Evolutionary conservation across 2,113 vertebrate genomes (phyloP).

Genomic region (Cettia cetti): DNA sequence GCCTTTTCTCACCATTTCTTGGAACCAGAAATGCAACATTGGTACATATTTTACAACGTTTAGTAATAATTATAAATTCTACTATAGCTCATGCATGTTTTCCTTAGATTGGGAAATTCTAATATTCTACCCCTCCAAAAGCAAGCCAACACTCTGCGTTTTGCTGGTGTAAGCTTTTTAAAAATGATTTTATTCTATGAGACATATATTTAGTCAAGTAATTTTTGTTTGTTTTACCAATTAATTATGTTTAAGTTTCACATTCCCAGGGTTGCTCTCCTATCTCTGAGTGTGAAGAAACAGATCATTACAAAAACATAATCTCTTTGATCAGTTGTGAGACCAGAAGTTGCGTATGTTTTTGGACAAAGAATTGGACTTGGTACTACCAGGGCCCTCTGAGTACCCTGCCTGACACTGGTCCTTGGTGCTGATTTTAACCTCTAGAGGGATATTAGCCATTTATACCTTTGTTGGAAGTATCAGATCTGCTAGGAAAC

Average conservation of each 20-base stretch:
- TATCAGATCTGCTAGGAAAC: background rate
- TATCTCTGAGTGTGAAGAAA: background rate
- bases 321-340: background rate
- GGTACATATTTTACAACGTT: background rate
- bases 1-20: background rate
- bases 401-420: background rate
- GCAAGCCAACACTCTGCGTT: background rate
- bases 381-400: background rate
- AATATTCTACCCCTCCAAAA: background rate
- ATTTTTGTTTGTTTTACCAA: background rate
- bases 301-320: background rate
- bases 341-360: rapidly evolving
- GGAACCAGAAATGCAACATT: background rate
- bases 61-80: background rate
- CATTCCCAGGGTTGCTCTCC: background rate
- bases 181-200: background rate
- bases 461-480: background rate
- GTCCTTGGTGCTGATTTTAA: background rate
- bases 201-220: background rate
- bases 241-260: background rate
- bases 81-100: background rate
- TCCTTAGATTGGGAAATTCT: background rate
- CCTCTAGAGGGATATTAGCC: background rate
- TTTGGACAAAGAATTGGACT: background rate
- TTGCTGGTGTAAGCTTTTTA: background rate